These are phyloP conservation scores for Falco columbarius DNA, from an alignment of 2,797 vertebrate genomes.

Conservation along the genomic window DNA sequence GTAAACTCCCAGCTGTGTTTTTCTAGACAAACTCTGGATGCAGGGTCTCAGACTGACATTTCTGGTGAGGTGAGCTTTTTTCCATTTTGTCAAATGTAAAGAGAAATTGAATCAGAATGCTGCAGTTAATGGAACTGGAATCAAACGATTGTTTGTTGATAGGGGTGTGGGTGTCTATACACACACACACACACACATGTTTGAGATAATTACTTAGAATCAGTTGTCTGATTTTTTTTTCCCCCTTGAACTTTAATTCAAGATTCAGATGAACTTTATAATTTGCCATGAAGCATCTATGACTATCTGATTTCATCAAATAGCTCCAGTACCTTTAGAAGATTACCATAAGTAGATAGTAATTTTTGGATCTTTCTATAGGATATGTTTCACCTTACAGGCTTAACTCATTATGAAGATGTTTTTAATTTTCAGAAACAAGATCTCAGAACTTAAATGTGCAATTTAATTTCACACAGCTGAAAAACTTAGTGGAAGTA, in stretches of 20 bases:
- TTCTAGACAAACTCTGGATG: constrained; percentile 81
- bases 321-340: not conserved
- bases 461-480: constrained; percentile 15
- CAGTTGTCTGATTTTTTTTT: not conserved
- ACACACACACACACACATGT: not conserved
- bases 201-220: not conserved
- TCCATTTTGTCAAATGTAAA: not conserved
- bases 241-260: not conserved
- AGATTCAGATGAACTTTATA: not conserved
- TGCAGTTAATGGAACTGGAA: not conserved
- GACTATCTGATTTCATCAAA: not conserved
- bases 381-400: not conserved
- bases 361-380: not conserved
- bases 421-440: constrained; percentile 53
- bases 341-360: not conserved
- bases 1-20: constrained; percentile 75
- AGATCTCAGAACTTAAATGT: constrained; percentile 30
- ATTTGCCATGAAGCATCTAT: not conserved
- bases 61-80: constrained; percentile 82
- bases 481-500: constrained; percentile 42
- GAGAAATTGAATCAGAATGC: not conserved
- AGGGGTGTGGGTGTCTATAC: not conserved
- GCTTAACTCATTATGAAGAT: not conserved
- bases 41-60: constrained; percentile 85
- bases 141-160: not conserved